A percentile compares a stretch with the other conserved stretches of the same genome.
phyloP scores from a whole-genome alignment of 2,888 invertebrate genomes.

The Orchesella flavescens region DNA sequence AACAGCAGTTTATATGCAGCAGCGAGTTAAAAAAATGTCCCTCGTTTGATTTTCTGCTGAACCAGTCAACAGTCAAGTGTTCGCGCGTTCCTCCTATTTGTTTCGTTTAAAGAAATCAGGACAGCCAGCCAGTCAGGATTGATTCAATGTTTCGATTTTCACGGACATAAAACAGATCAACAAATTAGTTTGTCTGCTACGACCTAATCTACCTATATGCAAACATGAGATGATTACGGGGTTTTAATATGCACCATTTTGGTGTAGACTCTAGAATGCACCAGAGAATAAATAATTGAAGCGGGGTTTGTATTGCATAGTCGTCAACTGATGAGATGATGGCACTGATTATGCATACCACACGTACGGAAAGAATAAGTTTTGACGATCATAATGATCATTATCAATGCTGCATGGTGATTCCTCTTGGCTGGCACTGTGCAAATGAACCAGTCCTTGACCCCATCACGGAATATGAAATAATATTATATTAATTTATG shows the following conservation, averaged over 20 bases:
- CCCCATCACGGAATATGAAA: constrained; percentile 68
- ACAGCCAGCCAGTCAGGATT: neutral
- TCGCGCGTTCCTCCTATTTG: neutral
- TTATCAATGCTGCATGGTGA: constrained; percentile 21
- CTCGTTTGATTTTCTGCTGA: neutral
- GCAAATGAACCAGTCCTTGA: constrained; percentile 72
- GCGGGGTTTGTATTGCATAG: neutral
- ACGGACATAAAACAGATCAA: too few relatives aligned
- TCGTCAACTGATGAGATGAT: neutral
- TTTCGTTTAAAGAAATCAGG: neutral
- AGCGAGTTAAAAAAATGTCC: neutral
- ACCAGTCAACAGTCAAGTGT: too few relatives aligned
- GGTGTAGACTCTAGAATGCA: too few relatives aligned
- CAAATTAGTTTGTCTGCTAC: too few relatives aligned
- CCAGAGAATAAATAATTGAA: neutral
- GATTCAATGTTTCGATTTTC: too few relatives aligned
- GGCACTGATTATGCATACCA: neutral
- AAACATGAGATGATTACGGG: too few relatives aligned
- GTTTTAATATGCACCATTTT: too few relatives aligned
- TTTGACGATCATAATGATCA: constrained; percentile 15
- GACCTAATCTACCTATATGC: too few relatives aligned
- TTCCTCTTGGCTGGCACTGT: constrained; percentile 42
- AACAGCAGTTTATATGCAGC: neutral
- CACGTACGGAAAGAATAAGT: constrained; percentile 22
- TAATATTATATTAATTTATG: constrained; percentile 34